These are phyloP conservation scores for Heliconius hermathena DNA, from an alignment of 1,140 invertebrate genomes.

Conservation along the genomic window DNA sequence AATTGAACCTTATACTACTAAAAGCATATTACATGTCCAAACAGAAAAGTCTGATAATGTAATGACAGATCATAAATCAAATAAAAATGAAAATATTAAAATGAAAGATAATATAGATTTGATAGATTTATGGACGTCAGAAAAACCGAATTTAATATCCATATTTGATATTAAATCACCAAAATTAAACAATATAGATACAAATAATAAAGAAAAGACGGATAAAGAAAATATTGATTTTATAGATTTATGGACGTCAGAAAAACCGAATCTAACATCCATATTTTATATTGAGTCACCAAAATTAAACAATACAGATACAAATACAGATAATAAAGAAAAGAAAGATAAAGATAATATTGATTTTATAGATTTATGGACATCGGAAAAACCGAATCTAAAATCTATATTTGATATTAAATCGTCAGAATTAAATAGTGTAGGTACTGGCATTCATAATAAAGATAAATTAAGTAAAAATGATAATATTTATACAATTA, in stretches of 20 bases:
- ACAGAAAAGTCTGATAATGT: background rate
- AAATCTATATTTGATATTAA: background rate
- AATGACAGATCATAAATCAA: background rate
- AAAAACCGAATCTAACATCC: background rate
- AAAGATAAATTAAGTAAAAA: background rate
- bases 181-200: background rate
- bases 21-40: background rate
- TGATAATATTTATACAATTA: background rate
- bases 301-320: background rate
- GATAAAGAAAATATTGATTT: background rate
- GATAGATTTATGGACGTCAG: background rate
- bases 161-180: background rate
- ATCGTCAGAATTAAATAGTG: background rate
- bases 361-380: background rate
- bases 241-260: background rate
- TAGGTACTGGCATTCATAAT: background rate
- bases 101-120: background rate
- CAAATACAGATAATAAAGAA: no score
- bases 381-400: background rate
- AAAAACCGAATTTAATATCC: background rate
- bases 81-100: background rate
- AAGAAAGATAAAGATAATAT: background rate
- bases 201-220: background rate
- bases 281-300: background rate
- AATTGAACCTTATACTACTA: background rate